Base-by-base conservation (phyloP, 2,797 vertebrate species). In the Sebastes miniatus region DNA sequence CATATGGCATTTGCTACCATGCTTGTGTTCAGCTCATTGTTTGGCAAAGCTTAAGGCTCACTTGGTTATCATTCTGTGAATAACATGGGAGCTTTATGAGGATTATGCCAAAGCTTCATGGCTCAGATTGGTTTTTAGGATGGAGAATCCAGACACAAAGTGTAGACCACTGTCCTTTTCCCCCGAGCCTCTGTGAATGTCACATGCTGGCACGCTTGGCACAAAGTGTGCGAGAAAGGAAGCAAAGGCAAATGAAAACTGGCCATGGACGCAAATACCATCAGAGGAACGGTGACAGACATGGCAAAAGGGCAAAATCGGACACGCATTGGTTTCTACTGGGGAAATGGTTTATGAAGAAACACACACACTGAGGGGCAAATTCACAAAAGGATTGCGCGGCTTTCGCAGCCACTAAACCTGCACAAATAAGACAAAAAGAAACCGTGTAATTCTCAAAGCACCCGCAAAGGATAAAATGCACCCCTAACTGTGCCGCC, bases 201-300 rank as follows among this genome's bases (percentile, higher is more conserved):
- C 92, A 93, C 93, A 93, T 87, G 88, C 92, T 93, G 92, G 88
- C 76, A 54, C 52, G 54, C 73, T 88, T 95, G 93, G 93, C 94
- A 91, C 83, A 73, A 76, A 79, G 62, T 78, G 77, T 80, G 74
- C 10, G 77, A 84, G 84, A 68, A 64, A 72, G 61, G 75, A 43
- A 20, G 74, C 68, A 66, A 70, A 84, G 80, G 89, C 90, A 79
- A 90, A 88, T 87, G 82, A 86, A 90, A 89, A 88, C 88, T 90
- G 89, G 86, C 87, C 77, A 68, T 29, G 66, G 77, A 89, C 84
- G 69, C 79, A 92, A 95, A 94, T 94, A 92, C 87, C 93, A 91
- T 93, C 91, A 91, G 85, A 91, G 83, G 76, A 82, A 73, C 10
- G 14, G 83, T 68, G 79, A 89, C 91, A 92, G 88, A 86, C 81